These are phyloP conservation scores for Neomonachus schauinslandi DNA, from an alignment of 2,113 vertebrate genomes.

Conservation along the genomic window DNA sequence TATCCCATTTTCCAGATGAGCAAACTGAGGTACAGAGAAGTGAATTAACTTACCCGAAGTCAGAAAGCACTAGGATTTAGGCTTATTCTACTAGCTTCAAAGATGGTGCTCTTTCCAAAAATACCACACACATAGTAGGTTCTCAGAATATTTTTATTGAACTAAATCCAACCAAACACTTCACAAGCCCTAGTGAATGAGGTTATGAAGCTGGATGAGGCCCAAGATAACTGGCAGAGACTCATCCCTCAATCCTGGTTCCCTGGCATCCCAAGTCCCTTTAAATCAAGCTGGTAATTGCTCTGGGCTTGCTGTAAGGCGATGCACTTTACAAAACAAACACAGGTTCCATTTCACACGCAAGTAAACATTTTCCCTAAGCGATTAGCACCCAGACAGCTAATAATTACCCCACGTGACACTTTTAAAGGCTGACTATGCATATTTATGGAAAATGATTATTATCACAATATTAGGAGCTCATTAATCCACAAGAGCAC, in stretches of 20 bases:
- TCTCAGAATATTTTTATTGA: conserved; percentile 3
- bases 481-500: conserved; percentile 61
- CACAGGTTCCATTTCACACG: conserved; percentile 58
- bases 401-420: conserved; percentile 69
- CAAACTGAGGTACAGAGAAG: neutral
- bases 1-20: neutral
- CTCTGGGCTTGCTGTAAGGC: conserved; percentile 61
- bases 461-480: conserved; percentile 72
- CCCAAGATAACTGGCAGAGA: conserved; percentile 6
- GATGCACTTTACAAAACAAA: conserved; percentile 71
- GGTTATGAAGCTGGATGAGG: neutral
- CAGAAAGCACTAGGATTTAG: neutral
- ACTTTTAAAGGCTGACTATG: conserved; percentile 74
- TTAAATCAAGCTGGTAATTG: conserved; percentile 63
- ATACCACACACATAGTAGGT: neutral
- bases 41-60: neutral
- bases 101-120: neutral
- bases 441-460: conserved; percentile 76
- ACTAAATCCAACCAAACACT: conserved; percentile 20
- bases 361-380: conserved; percentile 73
- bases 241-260: neutral
- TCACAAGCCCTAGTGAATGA: neutral
- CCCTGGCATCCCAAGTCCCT: neutral
- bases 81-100: neutral
- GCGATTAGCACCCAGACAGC: conserved; percentile 60